Conservation (phyloP, 2,797 vertebrate genomes). For the Rachycentron canadum region DNA sequence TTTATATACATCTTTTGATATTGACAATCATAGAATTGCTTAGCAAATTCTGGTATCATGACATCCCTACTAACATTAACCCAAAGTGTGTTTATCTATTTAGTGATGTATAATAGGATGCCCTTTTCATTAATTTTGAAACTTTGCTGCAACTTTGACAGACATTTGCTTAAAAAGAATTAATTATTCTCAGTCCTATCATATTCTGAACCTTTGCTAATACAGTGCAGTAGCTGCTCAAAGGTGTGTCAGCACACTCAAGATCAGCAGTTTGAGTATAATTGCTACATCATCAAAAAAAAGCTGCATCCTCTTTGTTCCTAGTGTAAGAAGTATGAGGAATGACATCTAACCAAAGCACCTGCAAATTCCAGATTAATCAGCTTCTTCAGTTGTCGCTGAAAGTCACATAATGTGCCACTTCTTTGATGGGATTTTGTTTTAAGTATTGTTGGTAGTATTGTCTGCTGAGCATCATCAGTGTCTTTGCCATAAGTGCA, state of each 20-base stretch:
- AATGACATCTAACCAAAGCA: slow-evolving; percentile 32
- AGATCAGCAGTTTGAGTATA: slow-evolving; percentile 22
- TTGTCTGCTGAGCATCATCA: slow-evolving; percentile 19
- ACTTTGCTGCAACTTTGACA: not conserved
- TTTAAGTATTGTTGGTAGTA: slow-evolving; percentile 27
- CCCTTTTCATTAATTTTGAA: no score
- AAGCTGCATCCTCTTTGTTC: slow-evolving; percentile 30
- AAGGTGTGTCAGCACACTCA: slow-evolving; percentile 11
- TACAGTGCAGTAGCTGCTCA: not conserved
- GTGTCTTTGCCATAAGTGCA: slow-evolving; percentile 8
- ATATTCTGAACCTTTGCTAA: not conserved
- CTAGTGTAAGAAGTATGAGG: slow-evolving; percentile 17
- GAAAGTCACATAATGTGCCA: slow-evolving; percentile 4
- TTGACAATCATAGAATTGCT: no score
- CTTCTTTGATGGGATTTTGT: slow-evolving; percentile 29
- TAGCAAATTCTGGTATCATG: not conserved
- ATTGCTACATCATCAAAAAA: slow-evolving; percentile 44
- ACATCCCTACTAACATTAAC: not conserved
- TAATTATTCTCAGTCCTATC: not conserved
- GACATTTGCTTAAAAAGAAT: not conserved
- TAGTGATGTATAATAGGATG: not conserved
- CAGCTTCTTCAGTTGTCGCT: slow-evolving; percentile 14
- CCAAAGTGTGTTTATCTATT: not conserved
- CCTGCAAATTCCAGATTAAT: slow-evolving; percentile 29
- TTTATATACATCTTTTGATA: no score